Percentiles rank a stretch among this genome's conserved stretches.
phyloP scores from a whole-genome alignment of 2,113 vertebrate genomes.

The Malurus cyaneus region DNA sequence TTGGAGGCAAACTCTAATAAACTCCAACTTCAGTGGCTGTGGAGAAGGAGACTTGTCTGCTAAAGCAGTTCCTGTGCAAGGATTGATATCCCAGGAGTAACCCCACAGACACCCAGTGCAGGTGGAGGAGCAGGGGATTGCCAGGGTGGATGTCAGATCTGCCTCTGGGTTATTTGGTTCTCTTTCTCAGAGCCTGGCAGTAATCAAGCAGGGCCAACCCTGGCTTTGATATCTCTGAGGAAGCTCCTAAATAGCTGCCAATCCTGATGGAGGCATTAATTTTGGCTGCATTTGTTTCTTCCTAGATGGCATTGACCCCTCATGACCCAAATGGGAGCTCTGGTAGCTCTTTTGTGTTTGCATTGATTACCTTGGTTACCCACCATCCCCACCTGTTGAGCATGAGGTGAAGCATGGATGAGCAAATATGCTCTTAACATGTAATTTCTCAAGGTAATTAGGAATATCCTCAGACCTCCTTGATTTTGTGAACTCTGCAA shows the following conservation, averaged over 20 bases:
- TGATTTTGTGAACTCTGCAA: not conserved
- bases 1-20: not conserved
- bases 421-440: not conserved
- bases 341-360: not conserved
- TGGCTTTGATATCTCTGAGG: not conserved
- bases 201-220: not conserved
- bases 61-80: not conserved
- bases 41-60: not conserved
- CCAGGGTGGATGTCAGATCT: not conserved
- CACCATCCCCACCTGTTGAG: not conserved
- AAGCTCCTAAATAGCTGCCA: not conserved
- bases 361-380: not conserved
- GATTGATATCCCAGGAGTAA: not conserved
- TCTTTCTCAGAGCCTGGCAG: not conserved
- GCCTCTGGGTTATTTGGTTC: not conserved
- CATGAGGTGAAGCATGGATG: not conserved
- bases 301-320: fast-evolving
- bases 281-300: not conserved
- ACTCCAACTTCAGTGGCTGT: not conserved
- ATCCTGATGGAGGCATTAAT: not conserved
- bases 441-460: not conserved
- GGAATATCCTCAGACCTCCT: not conserved
- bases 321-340: not conserved
- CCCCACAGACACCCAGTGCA: not conserved
- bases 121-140: not conserved